Evolutionary conservation across 2,888 invertebrate species (phyloP), one percentile per base, ranked within the genome.

Genomic region (Microplitis manilae): DNA sequence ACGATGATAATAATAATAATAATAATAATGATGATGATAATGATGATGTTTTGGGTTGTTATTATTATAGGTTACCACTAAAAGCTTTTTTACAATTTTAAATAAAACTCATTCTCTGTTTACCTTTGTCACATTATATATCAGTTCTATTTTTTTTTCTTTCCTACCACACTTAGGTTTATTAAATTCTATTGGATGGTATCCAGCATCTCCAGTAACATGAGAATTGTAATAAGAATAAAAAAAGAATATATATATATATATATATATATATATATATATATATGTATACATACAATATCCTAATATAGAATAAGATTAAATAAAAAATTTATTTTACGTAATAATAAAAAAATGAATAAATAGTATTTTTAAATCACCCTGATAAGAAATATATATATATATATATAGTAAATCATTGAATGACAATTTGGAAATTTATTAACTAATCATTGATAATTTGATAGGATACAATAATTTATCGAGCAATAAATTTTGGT

Each of bases 181-280:
- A 83, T 83, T 83, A 83, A 82, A 83, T 83, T 82, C 80, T 78
- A 79, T 83, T 81, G 83, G 83, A 80, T 69, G 60, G 67, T 79
- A 76, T 83, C 83, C 83, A 83, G 81, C 30, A 30, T 30, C 30
- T 30, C 30, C 30, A 80, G 76, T 79, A 50, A 1, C 50, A 50
- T 9, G 13, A 50, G 9, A 50, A 13, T 13, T 13, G 50, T 50
- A 50, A 4, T 50, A 50, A 50, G 20, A 17, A 70, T 8, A 70
- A 17, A 70, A 13, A 20, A 9, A 15, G 17, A 17, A 40, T 8
- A 50, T 9, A 6, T 8, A 50, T 50, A 5, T 6, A 50, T 4
- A 5, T 50, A 50, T 50, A 17, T 1, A 50, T 50, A 30, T 8
- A 50, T 9, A 6, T 8, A 40, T 8, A 50, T 9, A 6, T 8